A percentile compares a stretch with the other conserved stretches of the same genome.
Evolutionary conservation across 2,113 vertebrate species (phyloP).

Genomic region (Sula dactylatra): DNA sequence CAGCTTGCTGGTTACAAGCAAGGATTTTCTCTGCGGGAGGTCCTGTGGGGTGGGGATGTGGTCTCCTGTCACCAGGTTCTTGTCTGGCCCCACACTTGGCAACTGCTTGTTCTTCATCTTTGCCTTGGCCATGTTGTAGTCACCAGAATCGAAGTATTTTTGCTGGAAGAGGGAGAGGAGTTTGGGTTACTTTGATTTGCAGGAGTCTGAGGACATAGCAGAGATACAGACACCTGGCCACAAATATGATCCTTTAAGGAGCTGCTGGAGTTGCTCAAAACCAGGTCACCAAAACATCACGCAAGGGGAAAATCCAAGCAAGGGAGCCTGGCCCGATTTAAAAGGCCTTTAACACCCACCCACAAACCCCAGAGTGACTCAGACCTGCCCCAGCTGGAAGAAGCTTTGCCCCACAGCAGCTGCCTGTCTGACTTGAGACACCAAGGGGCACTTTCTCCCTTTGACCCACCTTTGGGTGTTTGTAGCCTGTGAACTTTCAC

Average conservation of each 20-base stretch:
- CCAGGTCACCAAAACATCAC: rapidly evolving
- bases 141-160: slow-evolving; percentile 99
- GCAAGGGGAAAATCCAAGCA: neutral
- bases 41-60: slow-evolving; percentile 98
- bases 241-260: rapidly evolving
- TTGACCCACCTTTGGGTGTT: neutral
- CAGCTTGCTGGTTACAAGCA: slow-evolving; percentile 95
- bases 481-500: neutral
- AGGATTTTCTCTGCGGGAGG: slow-evolving; percentile 93
- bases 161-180: slow-evolving; percentile 74
- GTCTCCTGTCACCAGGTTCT: slow-evolving; percentile 95
- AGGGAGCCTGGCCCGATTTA: rapidly evolving
- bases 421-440: neutral
- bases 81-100: slow-evolving; percentile 87
- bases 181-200: neutral
- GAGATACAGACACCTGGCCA: no score
- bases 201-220: rapidly evolving
- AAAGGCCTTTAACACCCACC: neutral
- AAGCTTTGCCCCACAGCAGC: neutral
- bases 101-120: slow-evolving; percentile 99
- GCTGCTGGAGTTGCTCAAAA: neutral
- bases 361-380: neutral
- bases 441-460: neutral
- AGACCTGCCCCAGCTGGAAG: neutral
- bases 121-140: slow-evolving; percentile 99